These are phyloP conservation scores for Lasaia peninsularis DNA, from an alignment of 1,140 invertebrate species.

Conservation along the genomic window DNA sequence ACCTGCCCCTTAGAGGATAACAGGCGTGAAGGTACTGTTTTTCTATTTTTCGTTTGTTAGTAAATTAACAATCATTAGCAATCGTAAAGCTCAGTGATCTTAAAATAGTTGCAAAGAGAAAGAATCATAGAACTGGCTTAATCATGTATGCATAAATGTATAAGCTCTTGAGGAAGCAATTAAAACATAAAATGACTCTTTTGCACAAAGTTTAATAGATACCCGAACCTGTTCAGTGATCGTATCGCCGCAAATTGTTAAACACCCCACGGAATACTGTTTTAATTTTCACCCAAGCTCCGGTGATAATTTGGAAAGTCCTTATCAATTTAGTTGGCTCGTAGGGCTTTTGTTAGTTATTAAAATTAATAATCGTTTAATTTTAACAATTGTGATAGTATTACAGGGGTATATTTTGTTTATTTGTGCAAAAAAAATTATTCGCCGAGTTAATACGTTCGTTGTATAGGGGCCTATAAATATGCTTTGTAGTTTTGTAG, in stretches of 20 bases:
- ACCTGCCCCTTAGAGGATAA: too few species aligned
- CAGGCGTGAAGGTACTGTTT: too few species aligned
- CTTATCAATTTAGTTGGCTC: slow-evolving; percentile 2
- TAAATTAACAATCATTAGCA: too few species aligned
- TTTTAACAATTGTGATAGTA: too few species aligned
- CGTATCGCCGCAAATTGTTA: slow-evolving; percentile 7
- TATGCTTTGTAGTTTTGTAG: too few species aligned
- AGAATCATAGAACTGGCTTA: not conserved
- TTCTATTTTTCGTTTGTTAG: too few species aligned
- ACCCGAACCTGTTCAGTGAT: slow-evolving; percentile 9
- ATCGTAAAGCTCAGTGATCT: not conserved
- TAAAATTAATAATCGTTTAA: not conserved
- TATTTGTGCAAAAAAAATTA: not conserved
- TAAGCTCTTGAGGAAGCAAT: slow-evolving; percentile 2
- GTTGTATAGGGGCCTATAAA: too few species aligned
- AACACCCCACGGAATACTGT: slow-evolving; percentile 7
- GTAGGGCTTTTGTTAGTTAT: not conserved
- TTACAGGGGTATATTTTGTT: too few species aligned
- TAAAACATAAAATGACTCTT: slow-evolving; percentile 2
- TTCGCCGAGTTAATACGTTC: too few species aligned
- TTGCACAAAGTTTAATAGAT: slow-evolving; percentile 9
- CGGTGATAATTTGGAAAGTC: slow-evolving; percentile 10
- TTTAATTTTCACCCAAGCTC: slow-evolving; percentile 1
- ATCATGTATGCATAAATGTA: slow-evolving; percentile 1
- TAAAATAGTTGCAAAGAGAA: not conserved